A percentile compares a stretch with the other conserved stretches of the same genome.
These are phyloP conservation scores for Lobophora halterata DNA, from an alignment of 2,888 invertebrate genomes.

Conservation along the genomic window DNA sequence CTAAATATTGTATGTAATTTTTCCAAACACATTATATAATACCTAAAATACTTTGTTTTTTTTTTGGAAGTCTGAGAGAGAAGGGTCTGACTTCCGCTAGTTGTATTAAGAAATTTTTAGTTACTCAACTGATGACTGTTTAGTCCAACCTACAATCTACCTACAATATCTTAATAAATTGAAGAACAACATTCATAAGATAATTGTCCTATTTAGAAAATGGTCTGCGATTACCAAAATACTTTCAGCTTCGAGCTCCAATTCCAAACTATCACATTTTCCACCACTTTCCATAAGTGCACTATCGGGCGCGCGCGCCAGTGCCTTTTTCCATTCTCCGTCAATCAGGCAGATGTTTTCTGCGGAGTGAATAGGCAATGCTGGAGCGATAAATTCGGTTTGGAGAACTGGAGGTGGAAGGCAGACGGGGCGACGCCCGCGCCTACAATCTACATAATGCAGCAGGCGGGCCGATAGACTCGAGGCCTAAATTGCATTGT, in stretches of 20 bases:
- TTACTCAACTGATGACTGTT: too few species aligned
- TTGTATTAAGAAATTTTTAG: too few species aligned
- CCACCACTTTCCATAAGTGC: slow-evolving; percentile 10
- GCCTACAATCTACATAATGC: slow-evolving; percentile 73
- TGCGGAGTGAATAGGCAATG: slow-evolving; percentile 74
- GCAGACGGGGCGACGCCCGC: slow-evolving; percentile 51
- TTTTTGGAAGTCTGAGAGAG: too few species aligned
- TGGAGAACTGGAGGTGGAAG: slow-evolving; percentile 35
- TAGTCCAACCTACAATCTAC: too few species aligned
- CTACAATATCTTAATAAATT: too few species aligned
- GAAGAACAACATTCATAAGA: too few species aligned
- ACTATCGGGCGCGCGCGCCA: slow-evolving; percentile 4
- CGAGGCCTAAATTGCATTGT: slow-evolving; percentile 55
- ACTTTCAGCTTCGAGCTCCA: background rate
- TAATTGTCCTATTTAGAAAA: slow-evolving; percentile 1
- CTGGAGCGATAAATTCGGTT: slow-evolving; percentile 75
- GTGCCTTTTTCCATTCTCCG: slow-evolving; percentile 24
- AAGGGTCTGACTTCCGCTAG: too few species aligned
- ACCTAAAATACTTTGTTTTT: too few species aligned
- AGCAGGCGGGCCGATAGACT: slow-evolving; percentile 46
- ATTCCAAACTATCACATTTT: slow-evolving; percentile 5
- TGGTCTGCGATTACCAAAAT: background rate
- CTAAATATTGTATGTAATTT: slow-evolving; percentile 44
- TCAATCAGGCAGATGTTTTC: slow-evolving; percentile 66
- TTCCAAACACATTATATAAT: slow-evolving; percentile 1